These are phyloP conservation scores for Linnaemya tessellans DNA, from an alignment of 2,888 invertebrate genomes.

Conservation along the genomic window DNA sequence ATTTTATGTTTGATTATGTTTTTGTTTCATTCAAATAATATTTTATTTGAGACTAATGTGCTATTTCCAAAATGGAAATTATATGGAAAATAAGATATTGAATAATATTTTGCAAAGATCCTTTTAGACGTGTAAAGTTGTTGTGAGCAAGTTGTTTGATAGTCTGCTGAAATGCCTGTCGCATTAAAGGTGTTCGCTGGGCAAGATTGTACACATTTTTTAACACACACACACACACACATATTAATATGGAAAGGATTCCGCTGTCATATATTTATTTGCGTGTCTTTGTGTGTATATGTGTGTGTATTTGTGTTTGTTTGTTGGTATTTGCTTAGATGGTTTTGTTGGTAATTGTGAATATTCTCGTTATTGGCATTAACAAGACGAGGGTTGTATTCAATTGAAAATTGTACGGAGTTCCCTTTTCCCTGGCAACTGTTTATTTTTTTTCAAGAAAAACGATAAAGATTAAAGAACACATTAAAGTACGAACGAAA, in stretches of 20 bases:
- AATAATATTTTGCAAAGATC: too few species aligned
- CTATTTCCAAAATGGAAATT: too few species aligned
- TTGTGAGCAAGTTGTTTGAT: too few species aligned
- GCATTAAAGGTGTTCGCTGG: too few species aligned
- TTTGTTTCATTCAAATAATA: too few species aligned
- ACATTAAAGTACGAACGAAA: background rate
- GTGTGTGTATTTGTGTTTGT: background rate
- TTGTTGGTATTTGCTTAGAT: background rate
- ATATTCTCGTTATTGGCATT: too few species aligned
- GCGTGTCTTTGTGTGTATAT: background rate
- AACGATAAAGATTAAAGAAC: slow-evolving; percentile 26
- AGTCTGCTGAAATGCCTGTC: too few species aligned
- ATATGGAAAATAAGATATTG: too few species aligned
- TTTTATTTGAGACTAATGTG: too few species aligned
- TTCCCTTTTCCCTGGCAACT: background rate
- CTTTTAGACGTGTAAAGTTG: too few species aligned
- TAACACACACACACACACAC: background rate
- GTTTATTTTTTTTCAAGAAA: background rate
- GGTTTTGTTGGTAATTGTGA: background rate
- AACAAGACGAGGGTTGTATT: background rate
- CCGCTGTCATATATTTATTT: background rate
- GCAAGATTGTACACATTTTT: too few species aligned
- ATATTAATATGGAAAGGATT: background rate
- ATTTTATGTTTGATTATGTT: too few species aligned
- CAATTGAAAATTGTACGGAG: background rate